These are phyloP conservation scores for Psittacula derbiana DNA, from an alignment of 2,797 vertebrate genomes.

Conservation along the genomic window DNA sequence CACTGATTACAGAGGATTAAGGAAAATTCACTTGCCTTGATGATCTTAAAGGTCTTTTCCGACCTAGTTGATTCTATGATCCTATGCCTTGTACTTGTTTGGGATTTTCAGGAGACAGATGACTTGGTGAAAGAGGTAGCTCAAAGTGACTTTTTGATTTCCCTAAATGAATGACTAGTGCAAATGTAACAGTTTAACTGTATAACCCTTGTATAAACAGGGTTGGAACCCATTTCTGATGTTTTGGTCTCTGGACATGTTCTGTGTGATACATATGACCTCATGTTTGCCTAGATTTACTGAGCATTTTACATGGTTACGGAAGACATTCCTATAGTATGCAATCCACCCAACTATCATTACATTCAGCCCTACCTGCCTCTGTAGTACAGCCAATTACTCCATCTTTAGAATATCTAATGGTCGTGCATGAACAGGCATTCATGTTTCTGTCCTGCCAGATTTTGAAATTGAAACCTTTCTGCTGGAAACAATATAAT, in stretches of 20 bases:
- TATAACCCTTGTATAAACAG: neutral
- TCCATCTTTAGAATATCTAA: neutral
- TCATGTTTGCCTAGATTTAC: neutral
- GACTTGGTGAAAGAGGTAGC: neutral
- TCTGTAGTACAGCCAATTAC: neutral
- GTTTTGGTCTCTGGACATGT: neutral
- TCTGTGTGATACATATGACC: neutral
- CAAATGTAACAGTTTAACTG: neutral
- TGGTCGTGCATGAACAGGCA: neutral
- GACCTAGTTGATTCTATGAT: neutral
- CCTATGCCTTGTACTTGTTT: neutral
- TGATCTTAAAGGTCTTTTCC: neutral
- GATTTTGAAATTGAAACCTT: neutral
- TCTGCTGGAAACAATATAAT: neutral
- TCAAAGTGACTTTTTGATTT: neutral
- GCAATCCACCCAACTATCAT: neutral
- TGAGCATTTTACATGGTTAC: neutral
- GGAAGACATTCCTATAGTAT: rapidly evolving
- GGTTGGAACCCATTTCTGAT: neutral
- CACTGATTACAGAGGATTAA: neutral
- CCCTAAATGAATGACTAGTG: neutral
- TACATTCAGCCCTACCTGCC: neutral
- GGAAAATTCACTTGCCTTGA: neutral
- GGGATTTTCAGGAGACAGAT: neutral
- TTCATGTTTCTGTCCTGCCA: neutral